phyloP scores from a whole-genome alignment of 1,140 invertebrate genomes.

The Dendrolimus punctatus region DNA sequence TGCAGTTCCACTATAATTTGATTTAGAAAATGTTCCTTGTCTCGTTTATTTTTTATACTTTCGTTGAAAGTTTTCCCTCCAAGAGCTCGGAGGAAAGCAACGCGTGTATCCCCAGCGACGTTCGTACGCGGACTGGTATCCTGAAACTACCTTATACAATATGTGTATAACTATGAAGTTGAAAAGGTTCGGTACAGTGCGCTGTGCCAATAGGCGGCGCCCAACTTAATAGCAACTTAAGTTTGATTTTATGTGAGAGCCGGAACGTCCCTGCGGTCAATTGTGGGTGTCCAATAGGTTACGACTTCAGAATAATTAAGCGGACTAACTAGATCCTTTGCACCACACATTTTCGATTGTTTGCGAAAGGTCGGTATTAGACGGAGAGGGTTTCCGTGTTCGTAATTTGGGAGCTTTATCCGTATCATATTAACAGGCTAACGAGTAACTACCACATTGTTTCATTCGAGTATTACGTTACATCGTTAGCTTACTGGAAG shows the following conservation, averaged over 20 bases:
- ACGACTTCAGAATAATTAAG: conserved; percentile 12
- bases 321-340: conserved; percentile 1
- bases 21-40: background rate
- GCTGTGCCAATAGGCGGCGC: conserved; percentile 13
- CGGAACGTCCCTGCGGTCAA: conserved; percentile 11
- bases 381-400: background rate
- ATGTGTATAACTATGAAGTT: no score
- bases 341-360: background rate
- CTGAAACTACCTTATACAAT: background rate
- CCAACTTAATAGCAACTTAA: conserved; percentile 20
- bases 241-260: conserved; percentile 20
- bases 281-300: conserved; percentile 10
- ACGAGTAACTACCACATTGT: no score
- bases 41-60: conserved; percentile 4
- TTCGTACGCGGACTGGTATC: conserved; percentile 31
- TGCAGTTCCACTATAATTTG: conserved; percentile 1
- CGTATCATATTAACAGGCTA: no score
- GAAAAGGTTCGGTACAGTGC: background rate
- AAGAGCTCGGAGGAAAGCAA: conserved; percentile 12
- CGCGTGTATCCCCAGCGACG: conserved; percentile 22
- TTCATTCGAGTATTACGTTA: no score
- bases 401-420: background rate
- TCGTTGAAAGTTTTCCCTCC: conserved; percentile 46
- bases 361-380: background rate
- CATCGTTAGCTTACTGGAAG: no score